Conservation (phyloP, 2,888 invertebrate species). For the Noctua janthina region DNA sequence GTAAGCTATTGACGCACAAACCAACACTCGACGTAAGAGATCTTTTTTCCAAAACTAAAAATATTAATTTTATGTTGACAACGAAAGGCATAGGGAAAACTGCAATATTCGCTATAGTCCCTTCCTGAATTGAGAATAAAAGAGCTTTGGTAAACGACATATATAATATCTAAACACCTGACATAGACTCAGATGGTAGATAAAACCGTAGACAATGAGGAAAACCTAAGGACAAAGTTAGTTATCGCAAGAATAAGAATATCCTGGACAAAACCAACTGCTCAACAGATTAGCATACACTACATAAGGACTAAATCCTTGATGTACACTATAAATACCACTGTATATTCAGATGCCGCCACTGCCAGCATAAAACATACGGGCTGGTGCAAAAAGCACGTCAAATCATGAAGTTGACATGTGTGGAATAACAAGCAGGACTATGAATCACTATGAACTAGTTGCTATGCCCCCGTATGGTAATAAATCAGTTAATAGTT, state of each 20-base stretch:
- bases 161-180: background rate
- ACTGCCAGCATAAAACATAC: constrained; percentile 65
- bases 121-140: background rate
- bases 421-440: constrained; percentile 69
- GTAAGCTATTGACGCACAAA: background rate
- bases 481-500: constrained; percentile 63
- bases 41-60: background rate
- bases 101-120: background rate
- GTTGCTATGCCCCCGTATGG: constrained; percentile 69
- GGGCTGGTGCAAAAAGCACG: constrained; percentile 72
- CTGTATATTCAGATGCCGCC: constrained; percentile 67
- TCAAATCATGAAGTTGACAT: constrained; percentile 71
- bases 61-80: background rate
- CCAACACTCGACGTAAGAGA: background rate
- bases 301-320: constrained; percentile 42
- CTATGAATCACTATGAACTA: constrained; percentile 68
- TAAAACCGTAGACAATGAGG: background rate
- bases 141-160: background rate
- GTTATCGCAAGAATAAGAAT: constrained; percentile 8
- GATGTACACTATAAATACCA: constrained; percentile 46
- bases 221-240: constrained; percentile 8
- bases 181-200: background rate
- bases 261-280: constrained; percentile 29
- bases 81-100: background rate
- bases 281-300: constrained; percentile 30